phyloP scores from a whole-genome alignment of 2,113 vertebrate genomes.

The Catagonus wagneri region DNA sequence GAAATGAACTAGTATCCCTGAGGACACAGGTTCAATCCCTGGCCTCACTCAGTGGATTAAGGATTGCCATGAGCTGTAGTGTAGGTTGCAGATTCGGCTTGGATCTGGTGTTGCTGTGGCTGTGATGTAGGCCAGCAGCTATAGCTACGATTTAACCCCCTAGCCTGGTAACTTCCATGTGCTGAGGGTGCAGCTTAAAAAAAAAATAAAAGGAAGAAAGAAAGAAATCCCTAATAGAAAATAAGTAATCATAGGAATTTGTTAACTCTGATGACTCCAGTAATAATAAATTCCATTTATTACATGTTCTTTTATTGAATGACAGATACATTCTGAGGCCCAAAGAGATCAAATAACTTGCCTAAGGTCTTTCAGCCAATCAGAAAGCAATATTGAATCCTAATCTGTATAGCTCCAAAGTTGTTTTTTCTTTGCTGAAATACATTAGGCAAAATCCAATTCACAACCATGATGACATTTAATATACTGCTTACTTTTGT shows the following conservation, averaged over 20 bases:
- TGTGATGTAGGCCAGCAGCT: too few species aligned
- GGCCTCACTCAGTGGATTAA: too few species aligned
- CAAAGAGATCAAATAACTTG: constrained; percentile 39
- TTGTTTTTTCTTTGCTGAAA: not conserved
- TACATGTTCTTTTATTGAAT: constrained; percentile 36
- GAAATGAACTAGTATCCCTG: too few species aligned
- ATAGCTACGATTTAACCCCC: too few species aligned
- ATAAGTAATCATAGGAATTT: constrained; percentile 29
- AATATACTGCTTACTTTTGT: not conserved
- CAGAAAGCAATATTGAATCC: not conserved
- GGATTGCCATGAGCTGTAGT: too few species aligned
- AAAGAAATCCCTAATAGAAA: not conserved
- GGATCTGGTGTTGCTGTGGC: too few species aligned
- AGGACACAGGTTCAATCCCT: too few species aligned
- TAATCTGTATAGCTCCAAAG: not conserved
- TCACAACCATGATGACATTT: not conserved
- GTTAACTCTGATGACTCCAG: constrained; percentile 17
- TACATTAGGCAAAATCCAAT: not conserved
- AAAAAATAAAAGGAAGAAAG: too few species aligned
- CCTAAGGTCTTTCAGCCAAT: not conserved
- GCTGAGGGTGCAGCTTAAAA: too few species aligned
- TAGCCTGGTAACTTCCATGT: too few species aligned
- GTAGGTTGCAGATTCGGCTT: too few species aligned
- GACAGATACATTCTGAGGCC: not conserved
- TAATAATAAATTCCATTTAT: not conserved